These are phyloP conservation scores for Polypedilum vanderplanki DNA, from an alignment of 1,140 invertebrate genomes.

Conservation along the genomic window DNA sequence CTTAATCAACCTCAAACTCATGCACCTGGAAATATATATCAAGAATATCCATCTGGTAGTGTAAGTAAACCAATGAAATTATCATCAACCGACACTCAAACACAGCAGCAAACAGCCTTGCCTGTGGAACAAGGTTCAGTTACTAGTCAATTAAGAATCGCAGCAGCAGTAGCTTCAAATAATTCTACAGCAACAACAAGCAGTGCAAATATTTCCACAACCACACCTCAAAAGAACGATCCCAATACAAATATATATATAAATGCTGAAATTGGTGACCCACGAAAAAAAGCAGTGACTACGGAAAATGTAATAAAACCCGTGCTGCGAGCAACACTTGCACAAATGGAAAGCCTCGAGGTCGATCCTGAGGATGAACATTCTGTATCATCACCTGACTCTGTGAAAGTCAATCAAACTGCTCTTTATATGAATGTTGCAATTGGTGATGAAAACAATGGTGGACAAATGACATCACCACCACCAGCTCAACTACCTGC, in stretches of 20 bases:
- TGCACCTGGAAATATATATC: slow-evolving; percentile 46
- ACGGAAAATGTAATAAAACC: background rate
- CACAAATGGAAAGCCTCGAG: slow-evolving; percentile 29
- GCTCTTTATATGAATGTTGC: slow-evolving; percentile 29
- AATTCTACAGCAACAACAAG: too few species aligned
- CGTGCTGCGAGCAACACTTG: slow-evolving; percentile 1
- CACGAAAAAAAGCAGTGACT: slow-evolving; percentile 16
- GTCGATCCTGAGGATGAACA: slow-evolving; percentile 26
- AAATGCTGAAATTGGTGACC: slow-evolving; percentile 28
- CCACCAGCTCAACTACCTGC: background rate
- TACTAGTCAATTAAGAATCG: slow-evolving; percentile 43
- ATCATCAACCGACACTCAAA: slow-evolving; percentile 43
- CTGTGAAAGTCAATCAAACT: background rate
- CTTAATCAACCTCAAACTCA: slow-evolving; percentile 42
- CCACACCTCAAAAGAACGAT: slow-evolving; percentile 25
- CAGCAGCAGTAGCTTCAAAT: background rate
- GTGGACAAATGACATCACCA: background rate
- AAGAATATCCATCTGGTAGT: slow-evolving; percentile 38
- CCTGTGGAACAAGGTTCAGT: slow-evolving; percentile 44
- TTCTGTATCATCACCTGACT: background rate
- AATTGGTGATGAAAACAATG: background rate
- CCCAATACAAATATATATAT: slow-evolving; percentile 35
- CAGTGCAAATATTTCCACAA: too few species aligned
- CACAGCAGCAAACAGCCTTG: too few species aligned
- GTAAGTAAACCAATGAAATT: slow-evolving; percentile 42